These are phyloP conservation scores for Anomalospiza imberbis DNA, from an alignment of 2,797 vertebrate genomes.

Conservation along the genomic window DNA sequence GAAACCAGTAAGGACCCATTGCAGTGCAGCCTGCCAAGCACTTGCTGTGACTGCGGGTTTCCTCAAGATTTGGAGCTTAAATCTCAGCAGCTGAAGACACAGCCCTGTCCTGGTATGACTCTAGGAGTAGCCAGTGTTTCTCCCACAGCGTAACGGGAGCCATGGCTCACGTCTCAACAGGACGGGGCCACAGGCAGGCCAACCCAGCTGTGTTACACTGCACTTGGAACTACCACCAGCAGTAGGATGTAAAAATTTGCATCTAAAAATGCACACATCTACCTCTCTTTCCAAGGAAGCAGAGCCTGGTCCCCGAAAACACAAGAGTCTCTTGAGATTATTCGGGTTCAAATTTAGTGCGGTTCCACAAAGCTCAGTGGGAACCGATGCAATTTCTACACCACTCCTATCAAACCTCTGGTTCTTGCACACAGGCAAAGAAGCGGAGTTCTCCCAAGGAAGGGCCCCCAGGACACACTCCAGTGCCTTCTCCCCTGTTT, in stretches of 20 bases:
- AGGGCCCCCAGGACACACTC: not conserved
- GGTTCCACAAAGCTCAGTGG: not conserved
- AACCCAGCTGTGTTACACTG: not conserved
- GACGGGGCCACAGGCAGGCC: not conserved
- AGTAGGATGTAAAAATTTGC: fast-evolving
- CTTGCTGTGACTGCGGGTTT: not conserved
- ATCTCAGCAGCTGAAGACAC: not conserved
- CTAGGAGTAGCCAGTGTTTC: fast-evolving
- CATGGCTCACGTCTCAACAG: fast-evolving
- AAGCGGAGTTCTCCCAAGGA: not conserved
- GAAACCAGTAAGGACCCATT: fast-evolving
- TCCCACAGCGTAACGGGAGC: fast-evolving
- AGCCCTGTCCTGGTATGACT: fast-evolving
- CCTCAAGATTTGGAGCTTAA: not conserved
- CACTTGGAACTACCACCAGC: not conserved
- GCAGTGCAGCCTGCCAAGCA: not conserved
- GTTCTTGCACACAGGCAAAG: fast-evolving
- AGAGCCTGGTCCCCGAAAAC: not conserved
- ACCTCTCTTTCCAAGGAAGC: not conserved
- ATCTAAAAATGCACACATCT: not conserved
- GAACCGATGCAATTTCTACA: not conserved
- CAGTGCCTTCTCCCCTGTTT: not conserved
- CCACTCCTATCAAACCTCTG: not conserved
- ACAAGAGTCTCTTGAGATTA: not conserved
- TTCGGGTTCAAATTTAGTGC: not conserved